Evolutionary conservation across 2,888 invertebrate genomes (phyloP), one percentile per base, ranked within the genome.

Genomic region (Pseudococcus jackbeardsleyi): DNA sequence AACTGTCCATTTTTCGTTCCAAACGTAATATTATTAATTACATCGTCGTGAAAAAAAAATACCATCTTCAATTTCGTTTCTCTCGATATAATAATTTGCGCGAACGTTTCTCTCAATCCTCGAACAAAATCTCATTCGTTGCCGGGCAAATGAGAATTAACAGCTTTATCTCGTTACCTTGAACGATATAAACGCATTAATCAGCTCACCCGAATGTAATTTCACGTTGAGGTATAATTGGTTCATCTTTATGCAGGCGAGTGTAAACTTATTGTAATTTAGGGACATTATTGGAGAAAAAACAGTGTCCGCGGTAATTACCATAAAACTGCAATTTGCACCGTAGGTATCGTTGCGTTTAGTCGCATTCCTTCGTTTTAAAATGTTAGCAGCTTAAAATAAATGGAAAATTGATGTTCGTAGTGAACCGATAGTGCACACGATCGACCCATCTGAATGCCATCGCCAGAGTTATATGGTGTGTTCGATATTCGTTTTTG

Each of bases 401-500:
- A 72, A 72, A 72, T 72, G 72, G 72, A 72, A 72, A 72, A 72
- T 72, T 72, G 72, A 72, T 72, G 72, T 72, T 26, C 72, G 46
- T 72, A 72, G 19, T 72, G 72, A 72, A 72, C 22, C 15, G 59
- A 26, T 72, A 19, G 26, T 33, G 72, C 72, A 48, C 33, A 72
- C 72, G 72, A 8, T 72, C 22, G 72, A 22, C 72, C 72, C 22
- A 72, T 19, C 72, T 72, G 19, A 22, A 72, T 33, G 26, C 26
- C 72, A 72, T 22, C 72, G 26, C 22, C 19, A 72, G 72, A 72
- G 72, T 72, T 26, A 33, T 33, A 72, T 26, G 1, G 33, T 22
- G 72, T 72, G 46, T 48, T 48, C 46, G 46, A 12, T 33, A 33
- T 33, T 33, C 26, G 26, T 33, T 33, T 33, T 33, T 33, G 26